A percentile compares a stretch with the other conserved stretches of the same genome.
Conservation (phyloP, 2,113 vertebrate species). For the Erinaceus europaeus region DNA sequence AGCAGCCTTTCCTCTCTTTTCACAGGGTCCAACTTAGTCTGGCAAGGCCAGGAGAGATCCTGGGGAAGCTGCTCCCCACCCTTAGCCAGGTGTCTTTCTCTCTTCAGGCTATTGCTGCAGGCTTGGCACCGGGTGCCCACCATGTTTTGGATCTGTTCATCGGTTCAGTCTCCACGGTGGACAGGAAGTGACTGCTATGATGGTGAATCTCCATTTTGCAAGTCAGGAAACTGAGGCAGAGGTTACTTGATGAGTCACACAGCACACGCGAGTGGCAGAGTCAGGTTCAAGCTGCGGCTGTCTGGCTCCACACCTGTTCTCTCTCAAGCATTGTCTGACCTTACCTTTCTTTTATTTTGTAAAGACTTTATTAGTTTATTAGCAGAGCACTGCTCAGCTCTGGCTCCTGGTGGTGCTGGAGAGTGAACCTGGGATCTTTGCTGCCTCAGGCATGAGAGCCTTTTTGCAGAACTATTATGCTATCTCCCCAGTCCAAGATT, state of each 20-base stretch:
- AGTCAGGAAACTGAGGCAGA: conserved; percentile 7
- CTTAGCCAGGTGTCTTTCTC: not conserved
- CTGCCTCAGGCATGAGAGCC: no score
- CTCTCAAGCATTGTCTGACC: no score
- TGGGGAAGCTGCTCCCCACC: not conserved
- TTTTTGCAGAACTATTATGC: no score
- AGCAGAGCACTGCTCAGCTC: no score
- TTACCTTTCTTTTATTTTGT: no score
- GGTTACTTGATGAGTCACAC: not conserved
- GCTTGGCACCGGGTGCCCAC: not conserved
- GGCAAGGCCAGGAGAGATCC: not conserved
- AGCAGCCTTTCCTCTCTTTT: conserved; percentile 8
- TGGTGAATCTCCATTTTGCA: not conserved
- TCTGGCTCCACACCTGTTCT: no score
- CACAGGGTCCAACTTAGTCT: not conserved
- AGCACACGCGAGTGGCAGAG: not conserved
- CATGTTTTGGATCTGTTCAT: not conserved
- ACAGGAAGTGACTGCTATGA: not conserved
- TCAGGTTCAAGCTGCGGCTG: no score
- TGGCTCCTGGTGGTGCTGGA: no score
- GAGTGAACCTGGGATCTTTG: no score
- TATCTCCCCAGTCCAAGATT: no score
- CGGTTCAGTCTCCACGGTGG: no score
- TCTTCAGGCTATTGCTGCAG: not conserved
- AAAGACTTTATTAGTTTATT: no score